These are phyloP conservation scores for Drosophila mojavensis DNA, from an alignment of 1,140 invertebrate species.

Conservation along the genomic window DNA sequence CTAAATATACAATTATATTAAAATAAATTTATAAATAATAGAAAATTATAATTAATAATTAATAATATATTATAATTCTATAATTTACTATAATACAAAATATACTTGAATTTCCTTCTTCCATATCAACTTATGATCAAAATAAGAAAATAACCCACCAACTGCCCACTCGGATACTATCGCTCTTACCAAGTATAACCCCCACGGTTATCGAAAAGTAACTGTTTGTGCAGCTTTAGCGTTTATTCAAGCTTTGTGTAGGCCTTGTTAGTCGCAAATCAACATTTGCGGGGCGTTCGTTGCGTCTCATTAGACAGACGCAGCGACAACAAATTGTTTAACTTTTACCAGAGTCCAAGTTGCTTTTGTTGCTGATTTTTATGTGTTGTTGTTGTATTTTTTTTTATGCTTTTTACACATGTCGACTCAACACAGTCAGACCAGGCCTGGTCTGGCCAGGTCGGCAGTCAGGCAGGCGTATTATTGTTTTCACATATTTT, in stretches of 20 bases:
- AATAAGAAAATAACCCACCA: not conserved
- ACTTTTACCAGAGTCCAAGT: conserved; percentile 34
- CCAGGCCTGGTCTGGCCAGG: too few relatives aligned
- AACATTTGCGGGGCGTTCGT: conserved; percentile 44
- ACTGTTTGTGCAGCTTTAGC: conserved; percentile 1
- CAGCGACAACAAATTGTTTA: conserved; percentile 48
- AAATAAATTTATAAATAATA: too few relatives aligned
- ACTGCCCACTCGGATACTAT: not conserved
- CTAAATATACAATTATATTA: not conserved
- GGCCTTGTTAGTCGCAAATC: conserved; percentile 27
- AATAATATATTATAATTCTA: not conserved
- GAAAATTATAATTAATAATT: too few relatives aligned
- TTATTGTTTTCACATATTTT: conserved; percentile 80
- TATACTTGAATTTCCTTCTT: too few relatives aligned
- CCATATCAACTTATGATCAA: too few relatives aligned
- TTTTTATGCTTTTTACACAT: conserved; percentile 15
- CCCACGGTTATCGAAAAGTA: conserved; percentile 2
- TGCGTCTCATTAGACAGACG: conserved; percentile 67
- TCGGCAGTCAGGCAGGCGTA: conserved; percentile 16
- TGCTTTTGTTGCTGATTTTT: conserved; percentile 28
- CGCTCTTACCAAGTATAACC: not conserved
- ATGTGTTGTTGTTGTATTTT: not conserved
- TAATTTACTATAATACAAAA: too few relatives aligned
- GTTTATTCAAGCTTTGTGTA: conserved; percentile 15
- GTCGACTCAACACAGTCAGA: not conserved